A percentile compares a stretch with the other conserved stretches of the same genome.
phyloP scores from a whole-genome alignment of 1,140 invertebrate species.

The Ceratosolen fusciceps region DNA sequence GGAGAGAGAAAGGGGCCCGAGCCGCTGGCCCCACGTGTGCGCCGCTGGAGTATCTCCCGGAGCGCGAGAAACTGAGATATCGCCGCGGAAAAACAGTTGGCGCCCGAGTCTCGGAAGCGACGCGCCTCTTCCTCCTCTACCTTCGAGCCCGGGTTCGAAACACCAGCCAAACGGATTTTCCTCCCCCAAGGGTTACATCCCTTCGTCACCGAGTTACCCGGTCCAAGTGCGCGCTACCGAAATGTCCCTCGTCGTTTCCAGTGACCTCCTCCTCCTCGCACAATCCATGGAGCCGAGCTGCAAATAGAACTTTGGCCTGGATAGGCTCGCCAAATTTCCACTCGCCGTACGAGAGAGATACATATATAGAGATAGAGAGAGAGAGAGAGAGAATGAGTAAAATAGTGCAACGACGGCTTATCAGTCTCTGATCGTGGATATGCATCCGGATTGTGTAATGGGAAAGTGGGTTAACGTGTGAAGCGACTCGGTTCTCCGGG shows the following conservation, averaged over 20 bases:
- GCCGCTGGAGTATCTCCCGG: neutral
- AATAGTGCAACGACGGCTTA: too few relatives aligned
- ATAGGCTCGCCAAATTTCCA: too few relatives aligned
- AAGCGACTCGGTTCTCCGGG: neutral
- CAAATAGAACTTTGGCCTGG: neutral
- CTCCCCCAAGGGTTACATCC: too few relatives aligned
- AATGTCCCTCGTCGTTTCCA: neutral
- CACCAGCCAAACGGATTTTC: too few relatives aligned
- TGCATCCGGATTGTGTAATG: slow-evolving; percentile 29
- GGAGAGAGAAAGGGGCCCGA: neutral
- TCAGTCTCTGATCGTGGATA: too few relatives aligned
- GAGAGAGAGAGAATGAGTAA: too few relatives aligned
- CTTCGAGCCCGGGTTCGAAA: neutral
- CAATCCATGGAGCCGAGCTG: too few relatives aligned
- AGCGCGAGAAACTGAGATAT: neutral
- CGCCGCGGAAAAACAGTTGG: slow-evolving; percentile 27
- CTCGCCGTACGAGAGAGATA: too few relatives aligned
- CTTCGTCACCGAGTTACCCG: too few relatives aligned
- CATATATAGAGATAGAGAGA: too few relatives aligned
- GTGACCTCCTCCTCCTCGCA: too few relatives aligned
- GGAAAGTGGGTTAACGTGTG: slow-evolving; percentile 44
- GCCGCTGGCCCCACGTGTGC: slow-evolving; percentile 22
- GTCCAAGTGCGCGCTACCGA: neutral
- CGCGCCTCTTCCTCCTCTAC: neutral
- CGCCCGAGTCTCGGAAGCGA: slow-evolving; percentile 4